These are phyloP conservation scores for Scylla paramamosain DNA, from an alignment of 1,140 invertebrate species.

Conservation along the genomic window DNA sequence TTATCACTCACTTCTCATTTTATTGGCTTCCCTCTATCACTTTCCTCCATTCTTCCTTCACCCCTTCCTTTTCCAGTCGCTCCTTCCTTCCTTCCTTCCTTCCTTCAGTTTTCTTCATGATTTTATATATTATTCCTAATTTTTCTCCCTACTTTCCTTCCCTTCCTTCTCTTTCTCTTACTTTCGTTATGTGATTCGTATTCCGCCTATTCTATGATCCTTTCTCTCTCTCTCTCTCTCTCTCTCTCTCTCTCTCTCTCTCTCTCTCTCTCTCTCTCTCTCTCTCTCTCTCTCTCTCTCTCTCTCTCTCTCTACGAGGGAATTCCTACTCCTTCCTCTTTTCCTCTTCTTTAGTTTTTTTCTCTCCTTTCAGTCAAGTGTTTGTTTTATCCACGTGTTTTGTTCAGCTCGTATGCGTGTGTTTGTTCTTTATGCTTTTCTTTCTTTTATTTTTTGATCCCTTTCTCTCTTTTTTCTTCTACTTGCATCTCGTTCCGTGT, in stretches of 20 bases:
- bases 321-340: too few species aligned
- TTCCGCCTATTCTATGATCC: too few species aligned
- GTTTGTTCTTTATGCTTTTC: too few species aligned
- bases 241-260: constrained; percentile 20
- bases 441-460: too few species aligned
- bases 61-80: neutral
- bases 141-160: neutral
- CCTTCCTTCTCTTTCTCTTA: neutral
- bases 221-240: neutral
- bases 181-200: neutral
- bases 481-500: too few species aligned
- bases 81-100: constrained; percentile 9
- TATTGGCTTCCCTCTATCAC: neutral
- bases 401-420: too few species aligned
- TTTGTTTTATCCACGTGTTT: too few species aligned
- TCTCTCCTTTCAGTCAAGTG: neutral
- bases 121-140: too few species aligned
- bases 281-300: constrained; percentile 20
- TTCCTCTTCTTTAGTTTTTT: neutral
- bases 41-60: neutral
- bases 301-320: neutral
- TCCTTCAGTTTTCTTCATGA: neutral
- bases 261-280: constrained; percentile 20
- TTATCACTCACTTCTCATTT: neutral
- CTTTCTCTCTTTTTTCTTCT: too few species aligned